Evolutionary conservation across 2,113 vertebrate species (phyloP), one percentile per base, ranked within the genome.

Genomic region (Terrapene triunguis): DNA sequence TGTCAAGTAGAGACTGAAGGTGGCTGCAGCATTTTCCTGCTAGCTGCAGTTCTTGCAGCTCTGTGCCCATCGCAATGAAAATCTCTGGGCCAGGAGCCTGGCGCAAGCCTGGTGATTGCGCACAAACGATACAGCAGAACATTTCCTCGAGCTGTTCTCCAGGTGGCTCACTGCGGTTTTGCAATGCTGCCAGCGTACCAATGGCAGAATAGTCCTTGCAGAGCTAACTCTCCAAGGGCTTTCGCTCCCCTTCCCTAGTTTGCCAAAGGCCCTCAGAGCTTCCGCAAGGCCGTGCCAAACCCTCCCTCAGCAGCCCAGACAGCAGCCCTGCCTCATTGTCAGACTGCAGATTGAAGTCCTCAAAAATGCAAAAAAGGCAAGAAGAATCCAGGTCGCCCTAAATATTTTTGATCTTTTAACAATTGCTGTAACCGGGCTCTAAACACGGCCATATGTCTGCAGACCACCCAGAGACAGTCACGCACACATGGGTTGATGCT

Each of bases 391-490:
- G 98, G 97, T 98, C 98, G 97, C 96, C 97, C 97, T 84, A 96
- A 95, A 93, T 98, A 97, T 96, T 98, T 98, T 97, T 98, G 98
- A 98, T 99, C 98, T 98, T 96, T 94, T 95, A 92, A 98, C 98
- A 98, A 96, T 97, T 98, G 96, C 98, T 98, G 98, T 98, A 98
- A 98, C 97, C 93, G 89, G 97, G 97, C 98, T 98, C 91, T 98
- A 99, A 99, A 98, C 96, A 96, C 96, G 96, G 98, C 98, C 99
- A 99, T 98, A 98, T 98, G 99, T 98, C 94, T 97, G 90, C 96
- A 95, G 99, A 99, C 98, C 99, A 99, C 99, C 99, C 98, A 97
- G 95, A 22, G 54, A 59, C 94, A 65, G 90, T 47, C 38, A 0
- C 3, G 5, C 69, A 92, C 83, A 24, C 55, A 27, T 3, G 35